These are phyloP conservation scores for Machaerirhynchus nigripectus DNA, from an alignment of 2,113 vertebrate species.

Conservation along the genomic window DNA sequence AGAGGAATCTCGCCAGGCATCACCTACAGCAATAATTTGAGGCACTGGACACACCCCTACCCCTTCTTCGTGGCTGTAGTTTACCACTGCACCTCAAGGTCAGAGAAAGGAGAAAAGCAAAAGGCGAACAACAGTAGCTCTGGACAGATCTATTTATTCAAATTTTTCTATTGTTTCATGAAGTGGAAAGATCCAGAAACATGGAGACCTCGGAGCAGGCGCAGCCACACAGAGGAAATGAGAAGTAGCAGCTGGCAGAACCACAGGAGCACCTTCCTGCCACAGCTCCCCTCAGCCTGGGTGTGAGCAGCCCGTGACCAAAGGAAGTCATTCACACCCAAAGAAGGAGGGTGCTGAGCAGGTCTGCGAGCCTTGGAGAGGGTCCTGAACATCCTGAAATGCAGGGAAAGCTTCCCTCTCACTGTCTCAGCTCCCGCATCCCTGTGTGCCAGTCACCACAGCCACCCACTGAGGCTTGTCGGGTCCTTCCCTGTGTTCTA, in stretches of 20 bases:
- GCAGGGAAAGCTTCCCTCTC: background rate
- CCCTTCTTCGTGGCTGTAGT: background rate
- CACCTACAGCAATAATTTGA: background rate
- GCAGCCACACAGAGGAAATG: background rate
- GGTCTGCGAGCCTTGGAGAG: background rate
- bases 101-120: constrained; percentile 13
- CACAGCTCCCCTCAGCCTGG: background rate
- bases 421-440: background rate
- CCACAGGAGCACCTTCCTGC: background rate
- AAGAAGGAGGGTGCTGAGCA: background rate
- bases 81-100: constrained; percentile 57
- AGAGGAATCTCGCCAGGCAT: background rate
- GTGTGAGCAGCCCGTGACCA: background rate
- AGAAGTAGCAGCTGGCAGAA: background rate
- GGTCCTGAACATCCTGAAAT: background rate
- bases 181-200: constrained; percentile 55
- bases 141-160: background rate
- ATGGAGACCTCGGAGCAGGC: background rate
- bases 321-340: background rate
- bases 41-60: background rate
- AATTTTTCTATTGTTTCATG: background rate
- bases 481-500: background rate
- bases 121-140: background rate
- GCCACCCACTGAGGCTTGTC: background rate
- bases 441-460: background rate